A percentile compares a stretch with the other conserved stretches of the same genome.
Conservation (phyloP, 1,140 invertebrate species). For the Oreohelix idahoensis region DNA sequence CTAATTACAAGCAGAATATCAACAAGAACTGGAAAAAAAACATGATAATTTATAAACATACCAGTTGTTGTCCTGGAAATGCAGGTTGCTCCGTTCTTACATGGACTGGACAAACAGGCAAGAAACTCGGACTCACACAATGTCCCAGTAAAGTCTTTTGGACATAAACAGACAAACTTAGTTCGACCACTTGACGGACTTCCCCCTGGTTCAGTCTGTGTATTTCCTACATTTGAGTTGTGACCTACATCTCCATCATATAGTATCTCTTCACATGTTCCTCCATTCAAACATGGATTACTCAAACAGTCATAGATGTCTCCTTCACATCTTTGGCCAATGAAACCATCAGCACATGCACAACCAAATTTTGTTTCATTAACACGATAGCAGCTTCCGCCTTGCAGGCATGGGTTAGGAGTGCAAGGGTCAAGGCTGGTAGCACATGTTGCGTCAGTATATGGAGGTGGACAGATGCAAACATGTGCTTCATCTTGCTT, state of each 20-base stretch:
- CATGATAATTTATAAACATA: too few relatives aligned
- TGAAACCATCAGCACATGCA: slow-evolving; percentile 35
- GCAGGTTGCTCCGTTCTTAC: slow-evolving; percentile 12
- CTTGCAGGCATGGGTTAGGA: slow-evolving; percentile 53
- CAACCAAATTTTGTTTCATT: slow-evolving; percentile 37
- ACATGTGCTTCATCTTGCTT: slow-evolving; percentile 74
- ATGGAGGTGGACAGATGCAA: slow-evolving; percentile 84
- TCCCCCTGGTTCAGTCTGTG: neutral
- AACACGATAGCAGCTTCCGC: slow-evolving; percentile 50
- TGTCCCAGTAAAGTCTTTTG: slow-evolving; percentile 4
- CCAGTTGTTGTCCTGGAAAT: neutral
- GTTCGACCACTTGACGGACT: too few relatives aligned
- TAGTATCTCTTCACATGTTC: slow-evolving; percentile 53
- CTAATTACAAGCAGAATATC: too few relatives aligned
- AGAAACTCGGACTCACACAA: slow-evolving; percentile 13
- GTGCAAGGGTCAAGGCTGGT: slow-evolving; percentile 52
- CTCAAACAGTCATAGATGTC: slow-evolving; percentile 61
- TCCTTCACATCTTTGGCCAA: slow-evolving; percentile 34
- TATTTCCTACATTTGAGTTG: neutral
- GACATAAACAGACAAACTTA: slow-evolving; percentile 15
- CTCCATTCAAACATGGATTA: slow-evolving; percentile 63
- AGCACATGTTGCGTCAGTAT: slow-evolving; percentile 47
- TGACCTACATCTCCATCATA: neutral
- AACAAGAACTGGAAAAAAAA: too few relatives aligned
- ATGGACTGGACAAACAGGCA: slow-evolving; percentile 7